Base-by-base conservation (phyloP, 2,888 invertebrate species). In the Pelosia muscerda region DNA sequence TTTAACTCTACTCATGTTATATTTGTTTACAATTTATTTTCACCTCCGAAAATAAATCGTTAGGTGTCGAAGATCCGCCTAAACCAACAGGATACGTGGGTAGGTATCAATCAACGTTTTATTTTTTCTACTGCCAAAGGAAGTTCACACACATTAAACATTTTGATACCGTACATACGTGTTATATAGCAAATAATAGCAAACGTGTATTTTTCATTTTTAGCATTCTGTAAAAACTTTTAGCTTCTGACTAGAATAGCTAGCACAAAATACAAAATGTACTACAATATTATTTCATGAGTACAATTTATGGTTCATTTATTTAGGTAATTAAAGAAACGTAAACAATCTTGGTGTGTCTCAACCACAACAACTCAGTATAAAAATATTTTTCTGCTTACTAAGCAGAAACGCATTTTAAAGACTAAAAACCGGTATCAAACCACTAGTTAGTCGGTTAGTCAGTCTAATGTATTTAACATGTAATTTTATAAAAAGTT, bases 21-120 rank as follows among this genome's bases (percentile, higher is more conserved):
- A 13, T 49, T 61, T 42, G 38, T 53, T n/a, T n/a, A 19, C 49
- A 22, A 22, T 28, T 15, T 55, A 15, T 55, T 15, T 10, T 13
- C 55, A 15, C 6, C 55, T 15, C 6, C 2, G 23, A 55, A 23
- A 25, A 23, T 55, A 55, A 15, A 25, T 55, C 22, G 60, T 42
- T 42, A 15, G 9, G 57, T 28, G 26, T n/a, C 28, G 19, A n/a
- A 31, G 25, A 26, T 57, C 28, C 28, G 8, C 31, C 57, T n/a
- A 15, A n/a, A 31, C 31, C 57, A 57, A 57, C n/a, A 28, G 26
- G 28, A 31, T 61, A 28, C 63, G 11, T 65, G 38, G 60, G 58
- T 75, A 73, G 71, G 81, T 81, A 78, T 78, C 81, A 81, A 81
- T 78, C 81, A 78, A 57, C 28, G 22, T 23, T 64, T 58, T 64